Base-by-base conservation (phyloP, 1,140 invertebrate genomes). In the Polypedilum pembai region DNA sequence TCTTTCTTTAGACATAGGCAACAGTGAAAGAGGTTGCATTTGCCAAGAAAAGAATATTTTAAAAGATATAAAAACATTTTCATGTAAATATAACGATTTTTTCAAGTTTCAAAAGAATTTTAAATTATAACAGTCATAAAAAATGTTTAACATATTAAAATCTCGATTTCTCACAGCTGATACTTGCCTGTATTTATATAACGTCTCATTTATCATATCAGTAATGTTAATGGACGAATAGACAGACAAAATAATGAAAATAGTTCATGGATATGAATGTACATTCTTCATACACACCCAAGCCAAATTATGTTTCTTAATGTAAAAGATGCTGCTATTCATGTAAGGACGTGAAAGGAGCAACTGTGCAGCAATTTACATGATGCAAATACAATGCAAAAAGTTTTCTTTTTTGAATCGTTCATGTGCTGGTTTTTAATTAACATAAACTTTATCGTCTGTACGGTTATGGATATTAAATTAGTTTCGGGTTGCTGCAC, bases 351-450 rank as follows among this genome's bases (percentile, higher is more conserved):
- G 45, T n/a, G 41, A 4, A 15, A 45, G 8, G 24, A 56, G 45
- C n/a, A 56, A 56, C 12, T n/a, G 15, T n/a, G n/a, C 12, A 45
- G 15, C 41, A 56, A 56, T 56, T 12, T 56, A n/a, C 12, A 56
- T n/a, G 12, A 56, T 56, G 45, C 24, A 56, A 56, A 56, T 56
- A 56, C 45, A 56, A 56, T 56, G 45, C 45, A 56, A 56, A 56
- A 56, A 56, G 45, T 56, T 56, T 56, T 15, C n/a, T 56, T 56
- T 56, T 56, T 56, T 3, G 12, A 56, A 56, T 56, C 45, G 45
- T n/a, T 56, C 45, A 56, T 56, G 45, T 56, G 45, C 45, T 56
- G 45, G 45, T 56, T 56, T 56, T 56, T 56, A 56, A 56, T 56
- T 56, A 56, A 56, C 45, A 56, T 56, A 56, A 56, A 56, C 45